Conservation (phyloP, 2,888 invertebrate genomes). For the Osmoderma eremita region DNA sequence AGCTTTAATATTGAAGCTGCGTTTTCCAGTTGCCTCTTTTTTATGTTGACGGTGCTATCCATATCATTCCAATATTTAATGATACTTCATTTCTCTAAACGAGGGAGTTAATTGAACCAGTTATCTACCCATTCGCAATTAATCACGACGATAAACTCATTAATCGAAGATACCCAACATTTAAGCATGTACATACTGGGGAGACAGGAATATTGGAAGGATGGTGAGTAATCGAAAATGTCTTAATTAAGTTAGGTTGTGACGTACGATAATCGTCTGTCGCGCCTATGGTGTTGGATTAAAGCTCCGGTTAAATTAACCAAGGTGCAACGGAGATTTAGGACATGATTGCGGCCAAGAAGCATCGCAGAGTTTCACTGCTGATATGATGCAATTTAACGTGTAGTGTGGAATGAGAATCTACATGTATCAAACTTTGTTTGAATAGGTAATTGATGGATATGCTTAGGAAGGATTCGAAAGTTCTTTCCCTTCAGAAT, state of each 20-base stretch:
- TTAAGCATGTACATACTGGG: neutral
- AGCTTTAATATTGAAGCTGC: neutral
- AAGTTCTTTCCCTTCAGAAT: no score
- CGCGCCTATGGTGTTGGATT: no score
- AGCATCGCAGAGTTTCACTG: no score
- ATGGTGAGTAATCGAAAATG: slow-evolving; percentile 14
- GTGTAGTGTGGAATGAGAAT: no score
- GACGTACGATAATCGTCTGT: no score
- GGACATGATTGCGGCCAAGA: no score
- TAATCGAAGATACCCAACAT: neutral
- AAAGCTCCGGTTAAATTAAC: slow-evolving; percentile 8
- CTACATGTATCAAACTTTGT: no score
- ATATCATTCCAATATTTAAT: neutral
- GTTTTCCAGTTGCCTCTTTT: neutral
- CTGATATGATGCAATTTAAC: no score
- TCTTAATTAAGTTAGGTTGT: slow-evolving; percentile 17
- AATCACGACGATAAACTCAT: slow-evolving; percentile 11
- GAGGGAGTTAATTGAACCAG: neutral
- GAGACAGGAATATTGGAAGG: neutral
- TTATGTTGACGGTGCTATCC: neutral
- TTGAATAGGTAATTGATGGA: no score
- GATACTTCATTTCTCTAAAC: slow-evolving; percentile 3
- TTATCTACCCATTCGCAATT: slow-evolving; percentile 8
- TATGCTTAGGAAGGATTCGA: no score
- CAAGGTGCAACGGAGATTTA: neutral